Evolutionary conservation across 2,888 invertebrate species (phyloP).

Genomic region (Drosophila emarginata): DNA sequence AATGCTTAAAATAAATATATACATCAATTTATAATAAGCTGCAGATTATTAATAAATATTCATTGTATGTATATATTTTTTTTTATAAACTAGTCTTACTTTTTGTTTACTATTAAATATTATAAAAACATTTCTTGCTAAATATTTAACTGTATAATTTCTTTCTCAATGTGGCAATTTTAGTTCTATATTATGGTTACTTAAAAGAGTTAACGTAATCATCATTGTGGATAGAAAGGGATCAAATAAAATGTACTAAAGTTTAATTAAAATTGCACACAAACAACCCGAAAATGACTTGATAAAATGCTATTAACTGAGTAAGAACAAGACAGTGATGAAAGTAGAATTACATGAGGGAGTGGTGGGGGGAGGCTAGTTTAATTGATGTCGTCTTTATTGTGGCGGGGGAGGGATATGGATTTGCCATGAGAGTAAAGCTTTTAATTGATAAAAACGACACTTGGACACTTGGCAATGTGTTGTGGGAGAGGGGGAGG

Average conservation of each 20-base stretch:
- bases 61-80: too few species aligned
- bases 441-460: conserved; percentile 51
- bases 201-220: background rate
- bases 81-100: too few species aligned
- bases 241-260: conserved; percentile 32
- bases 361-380: conserved; percentile 17
- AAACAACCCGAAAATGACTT: conserved; percentile 53
- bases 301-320: conserved; percentile 52
- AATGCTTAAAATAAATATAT: too few species aligned
- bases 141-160: too few species aligned
- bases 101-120: too few species aligned
- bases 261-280: conserved; percentile 53
- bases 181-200: background rate
- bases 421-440: conserved; percentile 41
- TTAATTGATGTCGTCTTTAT: conserved; percentile 34
- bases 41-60: too few species aligned
- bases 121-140: too few species aligned
- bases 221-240: background rate
- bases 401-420: background rate
- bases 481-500: background rate
- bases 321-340: background rate
- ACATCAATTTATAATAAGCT: too few species aligned
- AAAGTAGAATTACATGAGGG: background rate
- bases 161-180: too few species aligned
- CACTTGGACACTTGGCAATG: background rate